A percentile compares a stretch with the other conserved stretches of the same genome.
Conservation (phyloP, 2,113 vertebrate species). For the Eidolon helvum region DNA sequence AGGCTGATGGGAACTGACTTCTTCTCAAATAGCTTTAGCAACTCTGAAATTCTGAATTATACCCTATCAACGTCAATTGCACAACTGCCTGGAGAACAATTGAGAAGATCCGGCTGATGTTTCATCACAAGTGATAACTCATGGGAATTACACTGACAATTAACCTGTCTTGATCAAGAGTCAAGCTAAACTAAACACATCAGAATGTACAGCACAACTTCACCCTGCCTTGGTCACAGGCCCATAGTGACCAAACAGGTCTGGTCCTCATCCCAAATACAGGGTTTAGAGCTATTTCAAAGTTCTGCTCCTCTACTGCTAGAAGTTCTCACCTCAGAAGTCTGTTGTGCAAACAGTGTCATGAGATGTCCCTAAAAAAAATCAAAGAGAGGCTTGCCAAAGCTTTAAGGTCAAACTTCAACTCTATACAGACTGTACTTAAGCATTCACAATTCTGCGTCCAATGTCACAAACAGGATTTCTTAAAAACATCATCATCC, state of each 20-base stretch:
- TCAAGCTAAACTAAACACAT: neutral
- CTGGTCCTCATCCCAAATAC: neutral
- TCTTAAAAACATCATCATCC: neutral
- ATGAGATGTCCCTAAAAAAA: neutral
- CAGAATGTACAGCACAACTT: neutral
- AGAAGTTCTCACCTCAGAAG: neutral
- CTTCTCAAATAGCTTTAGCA: neutral
- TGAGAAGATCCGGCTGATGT: neutral
- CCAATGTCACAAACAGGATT: neutral
- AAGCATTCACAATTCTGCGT: neutral
- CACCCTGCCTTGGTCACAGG: neutral
- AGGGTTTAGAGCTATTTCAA: neutral
- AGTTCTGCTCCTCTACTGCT: neutral
- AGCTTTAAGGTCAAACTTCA: neutral
- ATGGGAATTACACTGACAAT: neutral
- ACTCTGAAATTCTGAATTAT: neutral
- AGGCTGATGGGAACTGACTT: neutral
- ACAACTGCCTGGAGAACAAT: neutral
- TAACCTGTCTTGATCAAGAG: neutral
- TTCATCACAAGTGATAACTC: neutral
- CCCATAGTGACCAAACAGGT: neutral
- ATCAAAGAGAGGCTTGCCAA: neutral
- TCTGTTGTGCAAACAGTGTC: neutral
- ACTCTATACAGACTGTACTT: neutral
- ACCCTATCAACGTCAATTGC: neutral